A percentile compares a stretch with the other conserved stretches of the same genome.
phyloP scores from a whole-genome alignment of 2,113 vertebrate genomes.

The Calyptomena viridis region DNA sequence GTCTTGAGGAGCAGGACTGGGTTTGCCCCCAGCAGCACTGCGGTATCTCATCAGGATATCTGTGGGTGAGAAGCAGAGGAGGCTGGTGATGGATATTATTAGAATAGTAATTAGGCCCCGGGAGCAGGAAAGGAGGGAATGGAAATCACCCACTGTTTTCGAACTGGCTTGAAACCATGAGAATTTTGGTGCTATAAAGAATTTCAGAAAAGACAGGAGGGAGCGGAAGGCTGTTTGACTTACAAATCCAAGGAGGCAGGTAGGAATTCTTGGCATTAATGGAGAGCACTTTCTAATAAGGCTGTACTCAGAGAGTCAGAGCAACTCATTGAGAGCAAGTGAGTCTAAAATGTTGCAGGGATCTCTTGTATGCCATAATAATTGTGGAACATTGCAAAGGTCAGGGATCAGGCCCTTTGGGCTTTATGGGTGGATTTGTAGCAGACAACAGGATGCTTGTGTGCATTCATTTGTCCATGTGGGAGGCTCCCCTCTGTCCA shows the following conservation, averaged over 20 bases:
- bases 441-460: neutral
- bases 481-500: neutral
- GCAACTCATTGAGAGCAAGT: neutral
- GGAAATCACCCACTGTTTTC: neutral
- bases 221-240: neutral
- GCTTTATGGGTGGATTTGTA: neutral
- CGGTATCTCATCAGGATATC: neutral
- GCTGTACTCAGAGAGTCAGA: neutral
- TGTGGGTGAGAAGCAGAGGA: neutral
- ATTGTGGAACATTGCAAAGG: neutral
- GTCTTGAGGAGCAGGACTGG: neutral
- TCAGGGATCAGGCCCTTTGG: neutral
- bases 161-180: neutral
- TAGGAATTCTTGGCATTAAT: neutral
- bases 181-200: neutral
- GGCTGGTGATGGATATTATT: conserved; percentile 4
- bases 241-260: neutral
- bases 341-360: neutral
- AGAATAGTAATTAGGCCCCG: conserved; percentile 10
- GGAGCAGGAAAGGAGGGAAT: neutral
- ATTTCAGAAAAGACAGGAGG: neutral
- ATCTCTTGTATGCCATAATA: neutral
- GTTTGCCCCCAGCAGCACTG: neutral
- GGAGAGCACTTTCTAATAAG: neutral
- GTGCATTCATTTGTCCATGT: neutral